phyloP scores from a whole-genome alignment of 2,113 vertebrate genomes.

The Anser brachyrhynchus region DNA sequence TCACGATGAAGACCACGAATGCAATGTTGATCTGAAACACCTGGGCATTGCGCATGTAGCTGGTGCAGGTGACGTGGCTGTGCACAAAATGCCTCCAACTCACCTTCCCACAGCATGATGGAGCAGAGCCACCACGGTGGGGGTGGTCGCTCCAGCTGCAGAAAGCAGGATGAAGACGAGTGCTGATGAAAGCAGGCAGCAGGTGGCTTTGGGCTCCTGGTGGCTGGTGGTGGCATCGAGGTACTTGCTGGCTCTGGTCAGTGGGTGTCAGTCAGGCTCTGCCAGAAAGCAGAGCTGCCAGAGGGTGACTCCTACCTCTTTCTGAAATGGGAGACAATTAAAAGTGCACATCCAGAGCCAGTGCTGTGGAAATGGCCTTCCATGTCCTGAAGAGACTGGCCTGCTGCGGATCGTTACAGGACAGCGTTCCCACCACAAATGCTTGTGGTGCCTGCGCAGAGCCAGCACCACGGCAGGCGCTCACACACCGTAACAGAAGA shows the following conservation, averaged over 20 bases:
- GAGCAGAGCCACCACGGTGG: background rate
- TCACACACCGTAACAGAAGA: background rate
- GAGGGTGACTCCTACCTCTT: background rate
- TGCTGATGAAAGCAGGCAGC: background rate
- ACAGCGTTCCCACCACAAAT: background rate
- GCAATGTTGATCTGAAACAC: background rate
- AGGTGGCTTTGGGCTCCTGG: background rate
- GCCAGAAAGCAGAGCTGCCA: background rate
- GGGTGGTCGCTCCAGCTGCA: background rate
- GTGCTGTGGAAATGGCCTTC: background rate
- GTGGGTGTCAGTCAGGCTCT: background rate
- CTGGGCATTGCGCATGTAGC: too few relatives aligned
- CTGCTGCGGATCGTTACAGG: background rate
- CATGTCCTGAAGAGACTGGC: background rate
- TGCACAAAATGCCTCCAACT: background rate
- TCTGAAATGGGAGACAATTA: background rate
- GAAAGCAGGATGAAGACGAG: background rate
- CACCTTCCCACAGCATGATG: too few relatives aligned
- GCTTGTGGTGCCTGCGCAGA: background rate
- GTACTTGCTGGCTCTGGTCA: background rate
- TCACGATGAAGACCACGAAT: background rate
- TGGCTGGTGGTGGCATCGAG: accelerated
- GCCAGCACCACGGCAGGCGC: accelerated
- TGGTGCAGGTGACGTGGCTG: background rate
- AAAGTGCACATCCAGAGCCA: background rate